Evolutionary conservation across 1,140 invertebrate genomes (phyloP), one percentile per base, ranked within the genome.

Genomic region (Lasioglossum baleicum): DNA sequence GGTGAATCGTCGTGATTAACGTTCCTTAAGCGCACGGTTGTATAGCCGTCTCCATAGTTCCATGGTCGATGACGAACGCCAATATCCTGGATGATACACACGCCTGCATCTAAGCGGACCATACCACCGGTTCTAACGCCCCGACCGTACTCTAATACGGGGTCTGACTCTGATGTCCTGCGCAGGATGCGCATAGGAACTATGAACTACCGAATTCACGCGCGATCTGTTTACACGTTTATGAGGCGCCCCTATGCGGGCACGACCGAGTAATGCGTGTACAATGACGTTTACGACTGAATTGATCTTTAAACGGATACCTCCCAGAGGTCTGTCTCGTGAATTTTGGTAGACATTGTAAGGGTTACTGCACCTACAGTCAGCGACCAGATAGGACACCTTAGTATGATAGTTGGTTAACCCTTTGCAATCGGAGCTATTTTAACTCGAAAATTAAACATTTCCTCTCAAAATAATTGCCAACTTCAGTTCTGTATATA

Each of bases 1-100:
- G 70, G 51, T 81, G 84, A 85, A 86, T 83, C 75, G 75, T 69
- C 63, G 64, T 83, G 81, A 85, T 86, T 83, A 86, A 86, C 81
- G 81, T 72, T 85, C 80, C 84, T 86, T 83, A 65, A 65, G 31
- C 69, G 56, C 26, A 51, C 1, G 35, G 70, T 15, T 53, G 51
- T 35, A 44, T 48, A 65, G n/a, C 22, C 8, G 26, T 35, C 51
- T 53, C 11, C 20, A n/a, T 15, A 42, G 26, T 20, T 15, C 20
- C 64, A 61, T 48, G 68, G 26, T 61, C 65, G 64, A 77, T 76
- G 74, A 75, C 65, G 74, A 72, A 73, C 66, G 53, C 60, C 70
- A 63, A 70, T 85, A 78, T 67, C 63, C 60, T 60, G 63, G 35
- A 61, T 17, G 83, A 72, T 80, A 70, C 75, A 64, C 83, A 64